phyloP scores from a whole-genome alignment of 92 coral and sea anemone genomes.

The Zoanthus solanderi region DNA sequence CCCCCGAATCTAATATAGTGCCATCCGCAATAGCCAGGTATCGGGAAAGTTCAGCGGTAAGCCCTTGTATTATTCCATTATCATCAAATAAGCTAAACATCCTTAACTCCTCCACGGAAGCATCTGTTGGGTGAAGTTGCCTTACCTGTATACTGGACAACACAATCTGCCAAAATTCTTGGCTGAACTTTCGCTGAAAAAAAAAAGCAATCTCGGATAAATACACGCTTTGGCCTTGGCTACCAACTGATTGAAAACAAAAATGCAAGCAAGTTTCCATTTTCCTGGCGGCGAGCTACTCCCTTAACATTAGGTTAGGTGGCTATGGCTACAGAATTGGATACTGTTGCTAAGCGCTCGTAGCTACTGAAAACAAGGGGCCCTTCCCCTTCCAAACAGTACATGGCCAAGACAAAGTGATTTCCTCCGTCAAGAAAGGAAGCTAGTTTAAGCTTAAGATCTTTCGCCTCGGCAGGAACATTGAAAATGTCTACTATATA shows the following conservation, averaged over 20 bases:
- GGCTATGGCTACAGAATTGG: slow-evolving; percentile 38
- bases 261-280: slow-evolving; percentile 19
- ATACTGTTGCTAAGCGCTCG: slow-evolving; percentile 41
- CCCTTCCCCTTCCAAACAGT: slow-evolving; percentile 55
- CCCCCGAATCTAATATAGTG: slow-evolving; percentile 18
- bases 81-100: slow-evolving; percentile 52
- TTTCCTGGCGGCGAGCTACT: slow-evolving; percentile 49
- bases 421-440: slow-evolving; percentile 51
- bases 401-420: slow-evolving; percentile 46
- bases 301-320: slow-evolving; percentile 24
- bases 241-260: slow-evolving; percentile 35
- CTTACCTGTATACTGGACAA: slow-evolving; percentile 68
- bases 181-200: slow-evolving; percentile 48
- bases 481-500: slow-evolving; percentile 47
- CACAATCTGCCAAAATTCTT: slow-evolving; percentile 56
- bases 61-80: slow-evolving; percentile 57
- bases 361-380: slow-evolving; percentile 54
- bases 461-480: slow-evolving; percentile 51
- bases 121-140: slow-evolving; percentile 60
- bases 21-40: slow-evolving; percentile 64
- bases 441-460: slow-evolving; percentile 56
- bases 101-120: slow-evolving; percentile 61
- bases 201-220: slow-evolving; percentile 43
- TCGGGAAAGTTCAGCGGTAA: slow-evolving; percentile 52
- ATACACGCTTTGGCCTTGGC: slow-evolving; percentile 53